Base-by-base conservation (phyloP, 2,888 invertebrate genomes). In the Amaurobius ferox region DNA sequence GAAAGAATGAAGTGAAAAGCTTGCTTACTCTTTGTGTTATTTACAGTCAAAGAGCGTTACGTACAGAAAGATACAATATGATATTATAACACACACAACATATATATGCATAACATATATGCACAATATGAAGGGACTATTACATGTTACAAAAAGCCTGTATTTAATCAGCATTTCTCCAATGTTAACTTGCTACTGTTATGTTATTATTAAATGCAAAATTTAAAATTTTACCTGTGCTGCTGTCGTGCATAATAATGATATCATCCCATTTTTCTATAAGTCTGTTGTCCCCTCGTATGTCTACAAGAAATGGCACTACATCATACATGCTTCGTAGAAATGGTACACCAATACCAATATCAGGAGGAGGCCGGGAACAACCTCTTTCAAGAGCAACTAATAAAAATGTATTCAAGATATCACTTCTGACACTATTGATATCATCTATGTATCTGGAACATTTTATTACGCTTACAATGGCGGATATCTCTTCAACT, bases 211-310 rank as follows among this genome's bases (percentile, higher is more conserved):
- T n/a, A n/a, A n/a, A n/a, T n/a, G n/a, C n/a, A n/a, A n/a, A n/a
- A n/a, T n/a, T n/a, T 35, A 23, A 16, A 23, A 32, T 26, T 83
- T 77, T 55, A 89, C 88, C 89, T 26, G 88, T 48, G n/a, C 48
- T 87, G 9, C 81, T 48, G 48, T 89, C 88, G 62, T 89, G 81
- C 11, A 89, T 62, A 35, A 89, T 61, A 28, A 79, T 71, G 32
- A 89, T 87, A 29, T 89, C 88, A 19, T 87, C 68, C 88, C 88
- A 89, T 39, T 86, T 78, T 3, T 86, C 76, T n/a, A 88, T 30
- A 1, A 80, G 64, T 70, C 79, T 76, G n/a, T 87, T 71, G 44
- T 88, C 88, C 29, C 73, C 64, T 39, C 88, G 87, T n/a, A 88
- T 64, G 39, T 89, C 89, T 6, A 87, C 79, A 9, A 89, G 29